Base-by-base conservation (phyloP, 2,888 invertebrate genomes). In the Cabera pusaria region DNA sequence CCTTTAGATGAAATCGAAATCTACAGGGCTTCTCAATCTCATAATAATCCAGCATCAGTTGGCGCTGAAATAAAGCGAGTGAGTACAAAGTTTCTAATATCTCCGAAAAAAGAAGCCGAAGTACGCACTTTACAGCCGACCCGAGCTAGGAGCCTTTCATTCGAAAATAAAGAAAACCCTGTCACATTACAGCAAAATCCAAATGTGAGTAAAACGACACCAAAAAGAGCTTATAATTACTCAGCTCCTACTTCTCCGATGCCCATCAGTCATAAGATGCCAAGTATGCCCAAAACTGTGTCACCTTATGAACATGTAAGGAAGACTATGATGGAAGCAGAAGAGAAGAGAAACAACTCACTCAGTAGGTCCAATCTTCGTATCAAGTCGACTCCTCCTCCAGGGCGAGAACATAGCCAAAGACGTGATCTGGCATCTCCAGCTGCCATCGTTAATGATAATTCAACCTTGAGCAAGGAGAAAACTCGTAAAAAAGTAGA, bases 401-500 rank as follows among this genome's bases (percentile, higher is more conserved):
- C 75, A 1, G 52, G 44, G 25, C 49, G 42, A 1, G 65, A 64
- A 7, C 47, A 51, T 14, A 42, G 28, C 20, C 59, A 64, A 31
- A 42, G 46, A 26, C 36, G 59, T n/a, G 59, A 47, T 11, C 32
- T 49, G 12, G 49, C 59, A 8, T 52, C 66, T 1, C 52, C 52
- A 10, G 38, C 24, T 14, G 17, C 28, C 35, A 4, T 14, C 28
- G 4, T 38, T 3, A 59, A 67, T 17, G 56, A 59, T 6, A 48
- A 47, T 4, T 7, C 35, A 10, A 34, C 36, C 5, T 4, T 37
- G 3, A 86, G 89, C 42, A 91, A 90, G 68, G 87, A 90, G 49
- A 90, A 89, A 56, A 90, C 91, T 19, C 72, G 91, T 5, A 90
- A 90, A 58, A 90, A 87, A 61, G 90, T 92, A 0, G 93, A 93